phyloP scores from a whole-genome alignment of 2,888 invertebrate genomes.

The Nemoura dubitans region DNA sequence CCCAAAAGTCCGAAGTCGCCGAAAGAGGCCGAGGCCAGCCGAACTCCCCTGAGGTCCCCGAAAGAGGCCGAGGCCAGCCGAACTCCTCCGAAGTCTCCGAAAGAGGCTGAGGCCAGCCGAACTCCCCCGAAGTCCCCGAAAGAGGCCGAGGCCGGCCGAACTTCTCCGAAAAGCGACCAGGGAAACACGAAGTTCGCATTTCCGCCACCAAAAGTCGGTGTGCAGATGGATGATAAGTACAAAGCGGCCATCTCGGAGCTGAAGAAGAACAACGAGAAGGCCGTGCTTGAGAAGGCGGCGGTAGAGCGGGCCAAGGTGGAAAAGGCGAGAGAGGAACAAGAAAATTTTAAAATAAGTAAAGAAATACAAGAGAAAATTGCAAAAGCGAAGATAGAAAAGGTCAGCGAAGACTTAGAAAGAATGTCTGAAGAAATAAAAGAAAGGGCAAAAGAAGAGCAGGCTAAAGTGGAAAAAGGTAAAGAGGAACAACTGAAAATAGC shows the following conservation, averaged over 20 bases:
- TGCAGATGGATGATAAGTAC: constrained; percentile 20
- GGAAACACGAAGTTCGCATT: constrained; percentile 9
- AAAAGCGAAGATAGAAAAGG: constrained; percentile 29
- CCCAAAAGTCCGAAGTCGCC: constrained; percentile 8
- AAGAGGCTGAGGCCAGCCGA: neutral
- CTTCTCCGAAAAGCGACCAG: no score
- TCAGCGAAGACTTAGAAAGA: neutral
- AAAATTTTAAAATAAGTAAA: neutral
- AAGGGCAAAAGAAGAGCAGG: constrained; percentile 33
- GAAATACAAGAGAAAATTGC: neutral
- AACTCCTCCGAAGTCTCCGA: neutral
- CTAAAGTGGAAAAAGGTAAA: constrained; percentile 20
- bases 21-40: neutral
- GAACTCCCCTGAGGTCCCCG: neutral
- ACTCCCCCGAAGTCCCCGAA: neutral
- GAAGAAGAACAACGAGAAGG: constrained; percentile 36
- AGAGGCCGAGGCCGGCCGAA: neutral
- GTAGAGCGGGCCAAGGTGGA: neutral
- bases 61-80: neutral
- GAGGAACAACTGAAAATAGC: constrained; percentile 38
- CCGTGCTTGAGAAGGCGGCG: neutral
- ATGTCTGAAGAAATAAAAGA: constrained; percentile 29
- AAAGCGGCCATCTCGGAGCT: neutral
- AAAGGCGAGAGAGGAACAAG: constrained; percentile 25
- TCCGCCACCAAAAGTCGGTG: neutral